These are phyloP conservation scores for Andrena marginata DNA, from an alignment of 2,888 invertebrate genomes.

Conservation along the genomic window DNA sequence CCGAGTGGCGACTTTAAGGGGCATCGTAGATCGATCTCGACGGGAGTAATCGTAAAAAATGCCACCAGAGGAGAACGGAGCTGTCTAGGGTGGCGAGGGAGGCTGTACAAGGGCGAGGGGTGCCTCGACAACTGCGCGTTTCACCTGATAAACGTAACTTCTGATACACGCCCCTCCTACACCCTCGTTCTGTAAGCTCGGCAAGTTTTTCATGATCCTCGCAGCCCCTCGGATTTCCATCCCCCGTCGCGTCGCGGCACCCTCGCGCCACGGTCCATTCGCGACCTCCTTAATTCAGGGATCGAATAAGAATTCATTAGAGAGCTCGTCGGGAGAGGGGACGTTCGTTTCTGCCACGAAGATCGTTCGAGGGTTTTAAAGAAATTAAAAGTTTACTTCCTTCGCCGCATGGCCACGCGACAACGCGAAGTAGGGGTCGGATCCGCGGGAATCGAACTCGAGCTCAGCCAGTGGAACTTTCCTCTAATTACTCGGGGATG, in stretches of 20 bases:
- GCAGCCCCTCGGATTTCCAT: slow-evolving; percentile 49
- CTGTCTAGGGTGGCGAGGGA: slow-evolving; percentile 14
- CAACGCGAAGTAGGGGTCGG: not conserved
- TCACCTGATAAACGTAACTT: slow-evolving; percentile 70
- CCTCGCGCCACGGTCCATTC: slow-evolving; percentile 54
- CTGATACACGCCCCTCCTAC: slow-evolving; percentile 49
- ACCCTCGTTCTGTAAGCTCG: slow-evolving; percentile 16
- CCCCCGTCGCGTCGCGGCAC: slow-evolving; percentile 24
- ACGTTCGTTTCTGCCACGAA: slow-evolving; percentile 1
- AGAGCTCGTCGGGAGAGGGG: slow-evolving; percentile 34
- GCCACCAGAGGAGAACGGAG: slow-evolving; percentile 5
- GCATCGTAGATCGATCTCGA: slow-evolving; percentile 52
- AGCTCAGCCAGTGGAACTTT: slow-evolving; percentile 47
- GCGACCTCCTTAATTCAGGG: slow-evolving; percentile 71
- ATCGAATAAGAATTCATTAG: slow-evolving; percentile 78
- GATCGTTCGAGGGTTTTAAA: slow-evolving; percentile 69
- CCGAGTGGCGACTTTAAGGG: slow-evolving; percentile 53
- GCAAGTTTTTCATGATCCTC: slow-evolving; percentile 47
- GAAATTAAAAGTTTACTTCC: slow-evolving; percentile 75
- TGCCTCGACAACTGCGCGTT: slow-evolving; percentile 44
- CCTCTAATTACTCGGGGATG: slow-evolving; percentile 60
- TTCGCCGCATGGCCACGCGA: slow-evolving; percentile 5
- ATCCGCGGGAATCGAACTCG: slow-evolving; percentile 19
- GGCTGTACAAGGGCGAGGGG: slow-evolving; percentile 18
- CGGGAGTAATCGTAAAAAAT: slow-evolving; percentile 37